A percentile compares a stretch with the other conserved stretches of the same genome.
These are phyloP conservation scores for Chloroclystis v-ata DNA, from an alignment of 2,888 invertebrate species.

Conservation along the genomic window DNA sequence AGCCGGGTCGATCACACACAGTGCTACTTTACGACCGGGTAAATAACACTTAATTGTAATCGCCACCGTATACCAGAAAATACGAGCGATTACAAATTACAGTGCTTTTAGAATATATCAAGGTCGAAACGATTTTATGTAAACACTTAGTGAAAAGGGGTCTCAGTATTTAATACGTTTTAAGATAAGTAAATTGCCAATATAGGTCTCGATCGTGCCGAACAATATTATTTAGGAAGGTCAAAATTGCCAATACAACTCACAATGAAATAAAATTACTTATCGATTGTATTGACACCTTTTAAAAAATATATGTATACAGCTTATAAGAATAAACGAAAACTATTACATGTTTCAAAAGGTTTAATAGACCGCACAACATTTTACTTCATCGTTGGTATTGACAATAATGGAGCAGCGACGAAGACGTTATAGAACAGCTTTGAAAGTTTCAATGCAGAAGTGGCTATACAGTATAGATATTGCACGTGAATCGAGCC, in stretches of 20 bases:
- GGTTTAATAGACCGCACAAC: too few species aligned
- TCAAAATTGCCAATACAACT: conserved; percentile 1
- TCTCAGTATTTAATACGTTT: too few species aligned
- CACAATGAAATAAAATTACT: conserved; percentile 1
- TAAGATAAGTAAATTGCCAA: conserved; percentile 13
- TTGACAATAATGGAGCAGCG: too few species aligned
- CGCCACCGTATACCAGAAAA: background rate
- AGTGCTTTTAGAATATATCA: too few species aligned
- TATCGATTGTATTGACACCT: too few species aligned
- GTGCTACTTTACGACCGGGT: conserved; percentile 13
- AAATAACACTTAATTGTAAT: conserved; percentile 6
- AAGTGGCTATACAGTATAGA: background rate
- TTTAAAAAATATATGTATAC: too few species aligned
- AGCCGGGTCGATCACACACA: background rate
- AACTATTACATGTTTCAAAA: too few species aligned
- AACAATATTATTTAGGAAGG: conserved; percentile 10
- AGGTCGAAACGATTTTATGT: too few species aligned
- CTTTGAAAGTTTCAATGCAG: background rate
- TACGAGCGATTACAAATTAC: background rate
- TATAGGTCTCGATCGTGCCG: conserved; percentile 15
- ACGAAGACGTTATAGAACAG: too few species aligned
- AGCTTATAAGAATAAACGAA: too few species aligned
- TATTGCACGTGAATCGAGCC: conserved; percentile 10
- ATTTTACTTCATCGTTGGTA: too few species aligned
- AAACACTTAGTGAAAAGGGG: too few species aligned